phyloP scores from a whole-genome alignment of 2,113 vertebrate genomes.

The Ammodytes marinus region DNA sequence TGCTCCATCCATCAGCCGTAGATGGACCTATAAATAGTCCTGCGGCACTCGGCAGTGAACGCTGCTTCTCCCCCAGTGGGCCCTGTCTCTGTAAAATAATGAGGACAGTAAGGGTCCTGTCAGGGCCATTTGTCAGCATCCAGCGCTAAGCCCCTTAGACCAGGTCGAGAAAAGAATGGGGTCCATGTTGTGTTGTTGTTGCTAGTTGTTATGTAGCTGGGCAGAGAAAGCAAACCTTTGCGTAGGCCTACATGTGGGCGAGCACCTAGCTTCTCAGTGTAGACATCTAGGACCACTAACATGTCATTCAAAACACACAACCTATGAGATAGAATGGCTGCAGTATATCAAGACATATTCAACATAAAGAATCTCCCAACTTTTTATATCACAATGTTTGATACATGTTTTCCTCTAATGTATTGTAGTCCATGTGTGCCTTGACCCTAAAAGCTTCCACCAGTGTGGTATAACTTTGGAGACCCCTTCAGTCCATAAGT shows the following conservation, averaged over 20 bases:
- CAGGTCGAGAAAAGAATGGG: conserved; percentile 16
- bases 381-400: neutral
- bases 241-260: neutral
- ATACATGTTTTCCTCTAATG: neutral
- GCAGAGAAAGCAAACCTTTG: neutral
- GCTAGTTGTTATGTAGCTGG: neutral
- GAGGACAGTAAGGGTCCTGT: conserved; percentile 57
- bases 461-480: neutral
- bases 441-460: neutral
- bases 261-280: neutral
- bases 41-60: conserved; percentile 69
- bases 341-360: neutral
- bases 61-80: conserved; percentile 52
- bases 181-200: neutral
- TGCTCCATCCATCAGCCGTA: conserved; percentile 62
- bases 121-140: conserved; percentile 63
- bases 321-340: neutral
- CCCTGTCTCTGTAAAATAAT: conserved; percentile 73
- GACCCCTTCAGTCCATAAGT: neutral
- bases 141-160: conserved; percentile 14
- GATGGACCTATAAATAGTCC: conserved; percentile 80
- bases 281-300: neutral
- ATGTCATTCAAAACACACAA: neutral
- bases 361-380: neutral
- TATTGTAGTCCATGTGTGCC: neutral